Evolutionary conservation across 2,113 vertebrate genomes (phyloP).

Genomic region (Petromus typicus): DNA sequence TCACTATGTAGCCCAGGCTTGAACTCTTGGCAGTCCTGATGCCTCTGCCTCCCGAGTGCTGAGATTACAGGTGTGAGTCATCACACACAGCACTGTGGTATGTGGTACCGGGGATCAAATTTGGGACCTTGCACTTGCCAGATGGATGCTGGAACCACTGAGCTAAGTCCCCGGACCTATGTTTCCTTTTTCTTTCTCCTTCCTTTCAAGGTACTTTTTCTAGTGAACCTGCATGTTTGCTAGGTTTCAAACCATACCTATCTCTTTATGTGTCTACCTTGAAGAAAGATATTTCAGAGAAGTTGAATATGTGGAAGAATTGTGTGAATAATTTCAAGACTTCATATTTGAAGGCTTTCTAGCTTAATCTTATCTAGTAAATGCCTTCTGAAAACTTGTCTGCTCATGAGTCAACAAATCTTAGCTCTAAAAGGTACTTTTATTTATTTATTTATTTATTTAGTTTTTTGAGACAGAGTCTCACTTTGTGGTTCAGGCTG

Average conservation of each 20-base stretch:
- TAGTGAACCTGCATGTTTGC: background rate
- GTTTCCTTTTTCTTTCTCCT: background rate
- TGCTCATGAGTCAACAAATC: conserved; percentile 22
- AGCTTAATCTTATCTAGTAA: background rate
- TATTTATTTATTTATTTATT: too few species aligned
- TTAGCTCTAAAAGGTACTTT: background rate
- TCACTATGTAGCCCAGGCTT: too few species aligned
- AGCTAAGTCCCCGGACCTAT: too few species aligned
- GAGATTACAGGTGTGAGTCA: too few species aligned
- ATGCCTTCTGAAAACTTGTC: background rate
- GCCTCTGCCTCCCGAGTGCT: too few species aligned
- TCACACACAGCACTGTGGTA: too few species aligned
- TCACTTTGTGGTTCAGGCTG: too few species aligned
- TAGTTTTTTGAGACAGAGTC: too few species aligned
- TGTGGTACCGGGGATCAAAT: too few species aligned
- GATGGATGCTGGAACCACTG: too few species aligned
- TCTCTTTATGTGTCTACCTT: background rate
- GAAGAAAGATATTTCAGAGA: conserved; percentile 29
- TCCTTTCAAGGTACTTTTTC: background rate
- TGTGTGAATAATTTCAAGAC: background rate
- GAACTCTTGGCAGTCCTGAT: too few species aligned
- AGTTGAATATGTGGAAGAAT: conserved; percentile 12
- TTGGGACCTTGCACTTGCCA: too few species aligned
- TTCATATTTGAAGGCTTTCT: conserved; percentile 43
- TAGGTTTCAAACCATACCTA: conserved; percentile 12